A percentile compares a stretch with the other conserved stretches of the same genome.
phyloP scores from a whole-genome alignment of 2,888 invertebrate species.

The Napeogenes inachia region DNA sequence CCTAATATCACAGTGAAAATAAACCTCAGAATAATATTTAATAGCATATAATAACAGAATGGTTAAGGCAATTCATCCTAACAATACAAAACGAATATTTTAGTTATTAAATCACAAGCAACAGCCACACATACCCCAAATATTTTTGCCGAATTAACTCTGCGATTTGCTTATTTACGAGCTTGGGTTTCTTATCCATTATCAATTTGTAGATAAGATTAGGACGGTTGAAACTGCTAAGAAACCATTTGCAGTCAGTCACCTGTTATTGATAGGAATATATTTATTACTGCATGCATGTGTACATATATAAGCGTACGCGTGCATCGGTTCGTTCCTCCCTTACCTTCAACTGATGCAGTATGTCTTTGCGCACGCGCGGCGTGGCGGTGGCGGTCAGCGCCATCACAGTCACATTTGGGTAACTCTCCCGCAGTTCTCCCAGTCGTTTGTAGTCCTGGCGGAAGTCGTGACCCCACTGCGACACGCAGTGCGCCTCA shows the following conservation, averaged over 20 bases:
- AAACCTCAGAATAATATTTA: too few relatives aligned
- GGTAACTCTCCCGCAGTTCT: constrained; percentile 80
- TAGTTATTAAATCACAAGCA: neutral
- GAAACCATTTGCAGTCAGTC: constrained; percentile 88
- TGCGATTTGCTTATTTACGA: constrained; percentile 84
- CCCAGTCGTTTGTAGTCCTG: constrained; percentile 92
- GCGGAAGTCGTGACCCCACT: constrained; percentile 98
- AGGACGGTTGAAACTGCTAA: constrained; percentile 96
- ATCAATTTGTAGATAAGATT: constrained; percentile 91
- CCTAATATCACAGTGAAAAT: too few relatives aligned
- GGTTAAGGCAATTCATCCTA: too few relatives aligned
- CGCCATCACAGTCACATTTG: constrained; percentile 84
- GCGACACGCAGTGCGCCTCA: constrained; percentile 98
- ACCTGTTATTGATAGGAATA: constrained; percentile 40
- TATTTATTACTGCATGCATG: neutral
- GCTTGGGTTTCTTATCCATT: constrained; percentile 85
- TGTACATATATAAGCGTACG: neutral
- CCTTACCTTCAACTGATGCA: constrained; percentile 86
- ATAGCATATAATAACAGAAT: too few relatives aligned
- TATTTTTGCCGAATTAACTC: constrained; percentile 85
- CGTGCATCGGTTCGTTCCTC: constrained; percentile 16
- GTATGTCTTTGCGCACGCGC: constrained; percentile 91
- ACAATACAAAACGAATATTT: neutral
- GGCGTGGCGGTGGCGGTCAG: constrained; percentile 98
- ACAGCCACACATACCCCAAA: constrained; percentile 55